These are phyloP conservation scores for Bugula neritina DNA, from an alignment of 2,888 invertebrate genomes.

Conservation along the genomic window DNA sequence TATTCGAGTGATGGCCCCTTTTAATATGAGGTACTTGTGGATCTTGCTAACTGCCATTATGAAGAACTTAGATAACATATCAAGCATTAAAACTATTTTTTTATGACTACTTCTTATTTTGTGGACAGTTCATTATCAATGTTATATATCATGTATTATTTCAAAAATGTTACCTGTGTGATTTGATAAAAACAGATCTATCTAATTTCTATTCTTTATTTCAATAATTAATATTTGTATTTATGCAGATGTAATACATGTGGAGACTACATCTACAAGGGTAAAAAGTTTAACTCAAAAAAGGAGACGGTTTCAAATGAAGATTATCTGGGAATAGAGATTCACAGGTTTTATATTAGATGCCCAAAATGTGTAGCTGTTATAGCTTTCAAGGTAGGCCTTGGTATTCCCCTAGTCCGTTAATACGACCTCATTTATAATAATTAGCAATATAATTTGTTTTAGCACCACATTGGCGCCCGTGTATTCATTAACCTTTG, in stretches of 20 bases:
- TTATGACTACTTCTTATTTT: no score
- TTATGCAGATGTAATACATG: conserved; percentile 77
- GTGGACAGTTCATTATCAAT: no score
- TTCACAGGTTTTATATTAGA: conserved; percentile 97
- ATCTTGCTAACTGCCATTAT: no score
- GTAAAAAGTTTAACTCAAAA: conserved; percentile 97
- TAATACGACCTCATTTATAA: no score
- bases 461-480: not conserved
- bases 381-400: conserved; percentile 79
- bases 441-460: not conserved
- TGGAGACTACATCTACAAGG: conserved; percentile 97
- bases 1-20: conserved; percentile 97
- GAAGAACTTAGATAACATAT: no score
- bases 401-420: no score
- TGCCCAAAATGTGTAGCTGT: conserved; percentile 96
- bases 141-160: no score
- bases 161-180: no score
- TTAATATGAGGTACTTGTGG: conserved; percentile 92
- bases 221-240: no score
- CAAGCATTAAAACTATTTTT: no score
- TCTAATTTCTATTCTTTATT: no score
- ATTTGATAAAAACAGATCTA: no score
- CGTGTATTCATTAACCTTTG: not conserved
- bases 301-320: conserved; percentile 98
- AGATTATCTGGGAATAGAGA: conserved; percentile 89